Evolutionary conservation across 2,888 invertebrate species (phyloP).

Genomic region (Deroplatys truncata): DNA sequence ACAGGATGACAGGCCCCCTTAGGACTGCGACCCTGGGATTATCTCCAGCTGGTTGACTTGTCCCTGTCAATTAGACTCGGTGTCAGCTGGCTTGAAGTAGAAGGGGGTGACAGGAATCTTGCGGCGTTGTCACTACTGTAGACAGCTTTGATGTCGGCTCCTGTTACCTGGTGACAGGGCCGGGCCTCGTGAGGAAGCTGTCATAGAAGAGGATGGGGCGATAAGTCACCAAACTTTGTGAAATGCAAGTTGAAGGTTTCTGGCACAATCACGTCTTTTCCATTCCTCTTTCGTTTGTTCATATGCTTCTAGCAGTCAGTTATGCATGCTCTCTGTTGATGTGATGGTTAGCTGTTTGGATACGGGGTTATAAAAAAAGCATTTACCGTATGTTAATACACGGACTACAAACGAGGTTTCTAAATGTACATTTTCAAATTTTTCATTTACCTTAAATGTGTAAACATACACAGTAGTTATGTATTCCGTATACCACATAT

Average conservation of each 20-base stretch:
- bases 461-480: too few species aligned
- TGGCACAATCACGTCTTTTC: neutral
- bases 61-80: slow-evolving; percentile 46
- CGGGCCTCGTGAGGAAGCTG: neutral
- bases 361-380: too few species aligned
- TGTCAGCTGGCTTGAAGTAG: slow-evolving; percentile 31
- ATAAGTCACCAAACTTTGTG: slow-evolving; percentile 8
- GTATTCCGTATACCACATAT: too few species aligned
- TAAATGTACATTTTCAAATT: too few species aligned
- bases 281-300: neutral
- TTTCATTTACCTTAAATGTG: too few species aligned
- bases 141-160: slow-evolving; percentile 17
- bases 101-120: slow-evolving; percentile 20
- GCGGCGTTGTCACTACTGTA: slow-evolving; percentile 19
- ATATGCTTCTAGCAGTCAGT: neutral
- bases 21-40: slow-evolving; percentile 38
- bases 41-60: slow-evolving; percentile 47
- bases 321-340: too few species aligned
- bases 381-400: too few species aligned
- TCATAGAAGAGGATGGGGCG: neutral
- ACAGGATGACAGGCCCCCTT: slow-evolving; percentile 34
- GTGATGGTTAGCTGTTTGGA: too few species aligned
- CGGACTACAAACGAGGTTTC: too few species aligned
- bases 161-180: slow-evolving; percentile 19
- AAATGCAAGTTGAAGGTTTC: neutral